Percentiles rank a stretch among this genome's conserved stretches.
Evolutionary conservation across 2,113 vertebrate genomes (phyloP).

Genomic region (Semicossyphus pulcher): DNA sequence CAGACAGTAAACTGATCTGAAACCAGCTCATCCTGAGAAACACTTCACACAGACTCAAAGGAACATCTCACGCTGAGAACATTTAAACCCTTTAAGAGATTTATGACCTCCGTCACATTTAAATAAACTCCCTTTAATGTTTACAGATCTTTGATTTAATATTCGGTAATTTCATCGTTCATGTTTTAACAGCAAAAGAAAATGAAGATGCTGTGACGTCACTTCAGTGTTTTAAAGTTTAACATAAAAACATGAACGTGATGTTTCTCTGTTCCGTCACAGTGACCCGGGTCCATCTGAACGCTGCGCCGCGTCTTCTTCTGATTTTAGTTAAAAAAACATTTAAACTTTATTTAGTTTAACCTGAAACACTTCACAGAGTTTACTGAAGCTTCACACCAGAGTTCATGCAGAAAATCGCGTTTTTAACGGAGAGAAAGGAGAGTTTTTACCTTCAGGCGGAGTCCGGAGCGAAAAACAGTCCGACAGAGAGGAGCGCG

Average conservation of each 20-base stretch:
- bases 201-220: neutral
- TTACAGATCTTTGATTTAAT: too few species aligned
- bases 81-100: neutral
- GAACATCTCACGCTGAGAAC: neutral
- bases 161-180: too few species aligned
- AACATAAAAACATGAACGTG: neutral
- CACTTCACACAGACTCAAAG: too few species aligned
- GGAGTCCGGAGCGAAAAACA: slow-evolving; percentile 19
- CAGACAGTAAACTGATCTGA: too few species aligned
- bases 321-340: neutral
- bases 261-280: neutral
- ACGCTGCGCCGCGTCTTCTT: neutral
- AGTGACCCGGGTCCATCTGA: neutral
- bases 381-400: neutral
- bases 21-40: too few species aligned
- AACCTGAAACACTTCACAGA: neutral
- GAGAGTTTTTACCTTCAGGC: slow-evolving; percentile 33
- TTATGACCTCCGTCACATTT: too few species aligned
- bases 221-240: neutral
- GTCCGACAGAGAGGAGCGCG: slow-evolving; percentile 12
- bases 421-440: neutral
- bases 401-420: neutral
- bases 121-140: too few species aligned
- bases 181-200: too few species aligned
- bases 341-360: neutral